Conservation (phyloP, 1,140 invertebrate genomes). For the Homalodisca vitripennis region DNA sequence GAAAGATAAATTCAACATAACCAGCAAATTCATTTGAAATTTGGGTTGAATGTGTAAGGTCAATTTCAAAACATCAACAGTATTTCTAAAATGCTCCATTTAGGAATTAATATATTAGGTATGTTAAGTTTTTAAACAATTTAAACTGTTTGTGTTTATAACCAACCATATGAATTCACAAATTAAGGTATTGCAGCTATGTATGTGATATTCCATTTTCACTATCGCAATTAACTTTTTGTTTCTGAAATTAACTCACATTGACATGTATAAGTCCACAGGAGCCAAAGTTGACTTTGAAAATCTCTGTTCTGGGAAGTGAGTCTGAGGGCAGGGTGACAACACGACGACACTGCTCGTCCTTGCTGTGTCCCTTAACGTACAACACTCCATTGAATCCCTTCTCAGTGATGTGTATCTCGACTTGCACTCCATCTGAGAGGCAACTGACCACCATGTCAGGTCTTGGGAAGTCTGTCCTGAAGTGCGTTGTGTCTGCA, state of each 20-base stretch:
- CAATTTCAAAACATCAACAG: too few relatives aligned
- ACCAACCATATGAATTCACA: too few relatives aligned
- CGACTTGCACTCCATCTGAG: slow-evolving; percentile 88
- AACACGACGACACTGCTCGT: slow-evolving; percentile 81
- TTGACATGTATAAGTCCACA: slow-evolving; percentile 90
- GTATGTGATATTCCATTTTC: too few relatives aligned
- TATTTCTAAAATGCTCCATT: too few relatives aligned
- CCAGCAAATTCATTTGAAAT: too few relatives aligned
- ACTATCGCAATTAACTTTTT: too few relatives aligned
- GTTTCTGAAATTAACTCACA: slow-evolving; percentile 61
- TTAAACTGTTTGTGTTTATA: too few relatives aligned
- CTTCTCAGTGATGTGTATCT: slow-evolving; percentile 72
- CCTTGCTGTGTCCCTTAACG: slow-evolving; percentile 92
- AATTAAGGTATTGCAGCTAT: too few relatives aligned
- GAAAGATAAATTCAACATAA: too few relatives aligned
- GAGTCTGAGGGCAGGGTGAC: slow-evolving; percentile 69
- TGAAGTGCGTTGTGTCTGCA: slow-evolving; percentile 32
- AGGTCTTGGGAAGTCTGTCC: slow-evolving; percentile 79
- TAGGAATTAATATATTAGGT: too few relatives aligned
- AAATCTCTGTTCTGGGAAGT: slow-evolving; percentile 69
- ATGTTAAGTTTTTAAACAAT: too few relatives aligned
- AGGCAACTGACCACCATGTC: slow-evolving; percentile 86
- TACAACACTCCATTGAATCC: slow-evolving; percentile 91
- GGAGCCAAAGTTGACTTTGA: slow-evolving; percentile 88
- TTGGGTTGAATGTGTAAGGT: too few relatives aligned